phyloP scores from a whole-genome alignment of 2,888 invertebrate genomes.

The Hypercompe scribonia region DNA sequence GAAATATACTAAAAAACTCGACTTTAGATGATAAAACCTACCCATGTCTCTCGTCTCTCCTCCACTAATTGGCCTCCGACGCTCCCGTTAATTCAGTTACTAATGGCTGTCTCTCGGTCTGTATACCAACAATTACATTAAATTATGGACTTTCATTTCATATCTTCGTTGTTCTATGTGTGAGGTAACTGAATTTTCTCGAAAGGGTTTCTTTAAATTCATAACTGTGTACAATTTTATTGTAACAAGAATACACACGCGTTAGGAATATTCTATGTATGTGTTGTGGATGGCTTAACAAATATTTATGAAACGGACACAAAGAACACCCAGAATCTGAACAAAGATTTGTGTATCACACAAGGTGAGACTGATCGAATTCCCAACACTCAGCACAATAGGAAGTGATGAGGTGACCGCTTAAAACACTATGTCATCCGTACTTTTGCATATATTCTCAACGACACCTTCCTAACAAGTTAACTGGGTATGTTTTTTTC shows the following conservation, averaged over 20 bases:
- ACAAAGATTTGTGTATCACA: too few species aligned
- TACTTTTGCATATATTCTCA: too few species aligned
- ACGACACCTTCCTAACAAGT: too few species aligned
- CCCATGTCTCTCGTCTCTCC: conserved; percentile 9
- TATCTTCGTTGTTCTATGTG: conserved; percentile 28
- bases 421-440: too few species aligned
- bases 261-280: not conserved
- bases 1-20: not conserved
- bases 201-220: not conserved
- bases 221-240: not conserved
- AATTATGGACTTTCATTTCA: conserved; percentile 41
- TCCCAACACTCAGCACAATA: too few species aligned
- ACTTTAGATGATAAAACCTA: conserved; percentile 5
- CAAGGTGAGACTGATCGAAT: too few species aligned
- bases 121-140: conserved; percentile 63
- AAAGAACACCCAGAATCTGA: too few species aligned
- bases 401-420: too few species aligned
- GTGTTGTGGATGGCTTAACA: not conserved
- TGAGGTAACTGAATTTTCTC: not conserved
- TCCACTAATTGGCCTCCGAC: conserved; percentile 56
- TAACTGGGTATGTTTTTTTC: too few species aligned
- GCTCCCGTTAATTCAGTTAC: conserved; percentile 66
- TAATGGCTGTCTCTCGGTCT: conserved; percentile 66
- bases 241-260: not conserved
- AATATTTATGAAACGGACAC: too few species aligned